Evolutionary conservation across 37 sponge, comb jelly and placozoan genomes (phyloP).

Genomic region (Beroe ovata): DNA sequence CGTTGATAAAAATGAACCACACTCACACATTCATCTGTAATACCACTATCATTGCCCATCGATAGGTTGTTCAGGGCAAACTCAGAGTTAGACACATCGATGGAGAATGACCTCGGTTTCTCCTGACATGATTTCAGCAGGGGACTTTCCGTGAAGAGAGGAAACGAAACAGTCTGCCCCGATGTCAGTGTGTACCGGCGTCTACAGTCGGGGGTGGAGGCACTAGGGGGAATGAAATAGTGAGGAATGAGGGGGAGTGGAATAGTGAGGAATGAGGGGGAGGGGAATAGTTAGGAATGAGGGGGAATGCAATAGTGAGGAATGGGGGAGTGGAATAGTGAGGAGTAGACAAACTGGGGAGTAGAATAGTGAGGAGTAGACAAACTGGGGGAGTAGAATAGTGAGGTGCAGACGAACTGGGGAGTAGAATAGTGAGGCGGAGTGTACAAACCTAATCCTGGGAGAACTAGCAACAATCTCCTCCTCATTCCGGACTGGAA

Average conservation of each 20-base stretch:
- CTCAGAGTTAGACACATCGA: neutral
- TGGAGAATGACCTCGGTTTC: neutral
- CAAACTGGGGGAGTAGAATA: too few species aligned
- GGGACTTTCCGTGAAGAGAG: neutral
- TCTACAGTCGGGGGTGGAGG: neutral
- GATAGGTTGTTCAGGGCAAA: conserved; percentile 34
- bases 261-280: too few species aligned
- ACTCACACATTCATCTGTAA: conserved; percentile 62
- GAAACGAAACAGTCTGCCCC: neutral
- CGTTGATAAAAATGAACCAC: neutral
- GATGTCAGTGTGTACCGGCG: neutral
- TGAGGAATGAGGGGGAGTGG: too few species aligned
- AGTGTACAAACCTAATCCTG: neutral
- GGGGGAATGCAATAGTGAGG: too few species aligned
- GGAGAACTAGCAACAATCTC: neutral
- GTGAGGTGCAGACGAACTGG: too few species aligned
- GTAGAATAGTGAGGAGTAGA: too few species aligned
- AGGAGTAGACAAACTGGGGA: too few species aligned
- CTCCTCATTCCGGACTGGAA: neutral
- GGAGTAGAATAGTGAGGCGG: too few species aligned
- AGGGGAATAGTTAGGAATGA: too few species aligned
- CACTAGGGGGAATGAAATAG: neutral
- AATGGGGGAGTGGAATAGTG: too few species aligned
- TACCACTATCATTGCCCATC: conserved; percentile 26
- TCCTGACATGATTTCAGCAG: neutral